These are phyloP conservation scores for Drosophila eugracilis DNA, from an alignment of 1,140 invertebrate species.

Conservation along the genomic window DNA sequence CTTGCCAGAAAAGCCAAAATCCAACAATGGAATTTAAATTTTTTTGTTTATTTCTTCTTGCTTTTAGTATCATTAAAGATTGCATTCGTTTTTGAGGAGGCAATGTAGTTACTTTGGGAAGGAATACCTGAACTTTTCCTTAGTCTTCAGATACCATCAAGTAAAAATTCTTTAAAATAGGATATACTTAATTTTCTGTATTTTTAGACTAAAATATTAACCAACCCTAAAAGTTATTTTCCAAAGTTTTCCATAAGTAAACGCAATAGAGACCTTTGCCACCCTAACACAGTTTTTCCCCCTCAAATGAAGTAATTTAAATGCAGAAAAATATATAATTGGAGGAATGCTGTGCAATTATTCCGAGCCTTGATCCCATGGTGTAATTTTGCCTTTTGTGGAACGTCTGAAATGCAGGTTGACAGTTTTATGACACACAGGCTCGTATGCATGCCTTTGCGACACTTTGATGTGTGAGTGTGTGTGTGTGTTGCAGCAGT, in stretches of 20 bases:
- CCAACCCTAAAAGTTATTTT: not conserved
- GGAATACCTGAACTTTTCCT: no score
- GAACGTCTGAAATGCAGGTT: constrained; percentile 72
- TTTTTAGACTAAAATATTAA: not conserved
- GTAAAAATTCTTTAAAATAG: no score
- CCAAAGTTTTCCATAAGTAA: constrained; percentile 4
- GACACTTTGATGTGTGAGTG: no score
- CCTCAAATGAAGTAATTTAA: constrained; percentile 38
- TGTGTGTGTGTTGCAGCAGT: constrained; percentile 1
- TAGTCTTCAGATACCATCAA: no score
- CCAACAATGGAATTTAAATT: no score
- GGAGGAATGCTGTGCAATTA: constrained; percentile 18
- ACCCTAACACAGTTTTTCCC: not conserved
- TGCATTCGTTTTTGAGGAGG: no score
- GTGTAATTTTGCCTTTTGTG: constrained; percentile 64
- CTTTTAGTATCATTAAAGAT: no score
- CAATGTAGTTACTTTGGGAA: no score
- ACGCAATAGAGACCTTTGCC: constrained; percentile 5
- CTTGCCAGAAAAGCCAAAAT: no score
- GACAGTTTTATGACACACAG: constrained; percentile 78
- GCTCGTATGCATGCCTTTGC: constrained; percentile 5
- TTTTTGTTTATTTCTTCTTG: no score
- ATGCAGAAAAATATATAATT: constrained; percentile 37
- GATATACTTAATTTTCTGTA: no score
- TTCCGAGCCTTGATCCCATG: constrained; percentile 31